Conservation (phyloP, 2,888 invertebrate genomes). For the Terebella lapidaria region DNA sequence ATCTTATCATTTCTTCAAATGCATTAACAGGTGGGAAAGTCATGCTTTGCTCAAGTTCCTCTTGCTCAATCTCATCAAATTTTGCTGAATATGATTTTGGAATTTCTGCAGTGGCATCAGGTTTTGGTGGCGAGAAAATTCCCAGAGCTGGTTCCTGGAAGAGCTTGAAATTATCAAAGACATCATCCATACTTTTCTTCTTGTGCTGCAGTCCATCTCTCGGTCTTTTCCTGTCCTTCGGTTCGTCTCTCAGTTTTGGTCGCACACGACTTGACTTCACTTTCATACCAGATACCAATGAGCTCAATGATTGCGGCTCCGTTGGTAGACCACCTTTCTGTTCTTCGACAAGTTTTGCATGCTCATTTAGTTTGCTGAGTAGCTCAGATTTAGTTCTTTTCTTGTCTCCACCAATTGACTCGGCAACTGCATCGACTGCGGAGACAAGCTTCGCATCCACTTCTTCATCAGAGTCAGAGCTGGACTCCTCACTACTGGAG, state of each 20-base stretch:
- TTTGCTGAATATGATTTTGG: not conserved
- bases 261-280: no score
- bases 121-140: slow-evolving; percentile 10
- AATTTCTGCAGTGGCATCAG: not conserved
- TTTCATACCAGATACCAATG: no score
- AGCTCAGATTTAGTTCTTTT: not conserved
- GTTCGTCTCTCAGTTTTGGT: no score
- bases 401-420: not conserved
- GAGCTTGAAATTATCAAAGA: slow-evolving; percentile 25
- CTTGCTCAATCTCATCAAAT: slow-evolving; percentile 16
- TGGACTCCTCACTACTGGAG: no score
- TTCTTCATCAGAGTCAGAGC: not conserved
- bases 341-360: not conserved
- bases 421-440: not conserved
- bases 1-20: slow-evolving; percentile 86
- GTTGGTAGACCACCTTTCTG: slow-evolving; percentile 5
- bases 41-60: slow-evolving; percentile 7
- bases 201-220: no score
- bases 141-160: slow-evolving; percentile 55
- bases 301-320: no score
- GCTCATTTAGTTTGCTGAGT: not conserved
- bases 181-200: no score
- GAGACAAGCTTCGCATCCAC: not conserved
- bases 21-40: slow-evolving; percentile 70
- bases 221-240: no score